Evolutionary conservation across 2,797 vertebrate genomes (phyloP), one percentile per base, ranked within the genome.

Genomic region (Emys orbicularis): DNA sequence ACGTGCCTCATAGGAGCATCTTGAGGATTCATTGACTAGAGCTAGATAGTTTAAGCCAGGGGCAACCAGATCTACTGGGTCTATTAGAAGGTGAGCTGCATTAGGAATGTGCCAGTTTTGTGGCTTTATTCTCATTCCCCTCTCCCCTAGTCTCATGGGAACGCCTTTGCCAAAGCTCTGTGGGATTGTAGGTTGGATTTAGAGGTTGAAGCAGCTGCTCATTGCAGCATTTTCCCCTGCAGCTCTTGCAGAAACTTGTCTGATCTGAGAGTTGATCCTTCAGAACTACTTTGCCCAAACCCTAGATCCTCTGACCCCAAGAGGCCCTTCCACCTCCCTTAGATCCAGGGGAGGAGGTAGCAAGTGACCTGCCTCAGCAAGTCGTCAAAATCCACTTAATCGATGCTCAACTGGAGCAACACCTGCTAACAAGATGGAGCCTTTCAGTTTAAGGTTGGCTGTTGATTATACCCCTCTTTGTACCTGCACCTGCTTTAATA

Each of bases 401-500:
- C 0, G 57, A 3, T 79, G 7, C 19, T 29, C 65, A 79, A 2
- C 47, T 92, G 27, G 12, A 12, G 37, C 81, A 34, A 47, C 74
- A 41, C 41, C 52, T 95, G 4, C 65, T 92, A 59, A 3, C 37
- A 91, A 16, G 6, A 23, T 57, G 76, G 65, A 84, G 13, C 81
- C 68, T 86, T 96, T 86, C 79, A 18, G 37, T 79, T 8, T 83
- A 4, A 41, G 8, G 54, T 83, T 8, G 12, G 88, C 44, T 68
- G 2, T 0, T 2, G 76, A 8, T 83, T 86, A 44, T 9, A 68
- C 95, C 79, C 3, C 5, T 34, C 81, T 9, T 34, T 90, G 25
- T 68, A 19, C 50, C 2, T 47, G 87, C 0, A 0, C 21, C 5
- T 56, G 59, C 23, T 95, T 89, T 90, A 54, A 31, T 72, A 90